These are phyloP conservation scores for Nebria salina DNA, from an alignment of 2,888 invertebrate species.

Conservation along the genomic window DNA sequence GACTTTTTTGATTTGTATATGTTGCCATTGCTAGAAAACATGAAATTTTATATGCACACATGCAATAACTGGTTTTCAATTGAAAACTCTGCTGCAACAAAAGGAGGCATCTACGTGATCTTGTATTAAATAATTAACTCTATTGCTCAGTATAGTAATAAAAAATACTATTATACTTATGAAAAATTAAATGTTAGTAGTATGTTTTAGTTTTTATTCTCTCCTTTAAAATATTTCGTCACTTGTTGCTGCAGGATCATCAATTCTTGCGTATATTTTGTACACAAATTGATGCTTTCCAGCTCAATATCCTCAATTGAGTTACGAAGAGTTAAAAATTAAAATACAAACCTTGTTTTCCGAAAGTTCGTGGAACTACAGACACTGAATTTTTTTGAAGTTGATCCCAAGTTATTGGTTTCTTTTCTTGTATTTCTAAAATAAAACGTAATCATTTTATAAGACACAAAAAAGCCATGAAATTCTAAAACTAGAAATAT, in stretches of 20 bases:
- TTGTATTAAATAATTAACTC: too few relatives aligned
- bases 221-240: too few relatives aligned
- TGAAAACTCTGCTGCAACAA: too few relatives aligned
- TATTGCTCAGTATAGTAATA: too few relatives aligned
- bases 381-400: conserved; percentile 65
- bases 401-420: conserved; percentile 66
- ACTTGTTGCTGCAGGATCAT: too few relatives aligned
- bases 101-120: too few relatives aligned
- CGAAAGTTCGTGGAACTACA: conserved; percentile 69
- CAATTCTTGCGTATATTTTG: too few relatives aligned
- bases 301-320: too few relatives aligned
- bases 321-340: background rate
- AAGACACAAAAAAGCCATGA: conserved; percentile 5
- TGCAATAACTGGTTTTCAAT: background rate
- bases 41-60: background rate
- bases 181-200: conserved; percentile 47
- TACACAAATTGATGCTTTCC: too few relatives aligned
- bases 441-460: conserved; percentile 9
- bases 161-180: background rate
- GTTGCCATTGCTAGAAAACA: conserved; percentile 70
- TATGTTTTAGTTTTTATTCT: too few relatives aligned
- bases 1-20: conserved; percentile 72
- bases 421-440: conserved; percentile 51
- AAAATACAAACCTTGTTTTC: conserved; percentile 60
- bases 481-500: background rate